phyloP scores from a whole-genome alignment of 2,888 invertebrate species.

The Dioctria rufipes region DNA sequence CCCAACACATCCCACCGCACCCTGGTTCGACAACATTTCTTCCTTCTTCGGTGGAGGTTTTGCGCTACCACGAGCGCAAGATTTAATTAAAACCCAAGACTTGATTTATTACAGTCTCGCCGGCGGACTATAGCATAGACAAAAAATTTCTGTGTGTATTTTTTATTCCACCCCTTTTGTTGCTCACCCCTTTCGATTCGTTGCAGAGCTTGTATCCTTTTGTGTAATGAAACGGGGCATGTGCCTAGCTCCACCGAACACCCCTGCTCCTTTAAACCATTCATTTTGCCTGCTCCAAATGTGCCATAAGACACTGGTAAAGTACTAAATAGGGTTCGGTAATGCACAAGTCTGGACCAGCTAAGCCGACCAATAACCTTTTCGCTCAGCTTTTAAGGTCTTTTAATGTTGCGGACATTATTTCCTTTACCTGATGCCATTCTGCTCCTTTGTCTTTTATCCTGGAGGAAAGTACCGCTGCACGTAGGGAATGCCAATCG shows the following conservation, averaged over 20 bases:
- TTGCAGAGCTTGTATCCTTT: not conserved
- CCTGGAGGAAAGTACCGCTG: constrained; percentile 1
- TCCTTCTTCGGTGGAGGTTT: constrained; percentile 56
- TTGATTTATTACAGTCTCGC: constrained; percentile 70
- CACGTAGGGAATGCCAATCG: constrained; percentile 43
- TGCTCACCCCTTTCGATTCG: not conserved
- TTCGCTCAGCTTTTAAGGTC: constrained; percentile 50
- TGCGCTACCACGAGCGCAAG: constrained; percentile 70
- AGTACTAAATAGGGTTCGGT: constrained; percentile 53
- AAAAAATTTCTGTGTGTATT: constrained; percentile 41
- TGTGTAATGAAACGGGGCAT: constrained; percentile 45
- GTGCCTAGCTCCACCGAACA: not conserved
- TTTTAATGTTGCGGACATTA: constrained; percentile 57
- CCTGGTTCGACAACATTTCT: not conserved
- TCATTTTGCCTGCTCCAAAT: not conserved
- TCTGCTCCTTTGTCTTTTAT: constrained; percentile 18
- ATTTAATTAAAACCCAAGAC: constrained; percentile 72
- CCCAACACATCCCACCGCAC: too few species aligned
- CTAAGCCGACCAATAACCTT: constrained; percentile 52
- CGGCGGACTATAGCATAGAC: constrained; percentile 46
- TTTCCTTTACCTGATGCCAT: constrained; percentile 52
- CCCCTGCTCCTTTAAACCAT: too few species aligned
- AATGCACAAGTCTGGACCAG: constrained; percentile 49
- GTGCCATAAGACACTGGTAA: constrained; percentile 43
- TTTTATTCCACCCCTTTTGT: constrained; percentile 22